Evolutionary conservation across 2,888 invertebrate species (phyloP), one percentile per base, ranked within the genome.

Genomic region (Lottia gigantea): DNA sequence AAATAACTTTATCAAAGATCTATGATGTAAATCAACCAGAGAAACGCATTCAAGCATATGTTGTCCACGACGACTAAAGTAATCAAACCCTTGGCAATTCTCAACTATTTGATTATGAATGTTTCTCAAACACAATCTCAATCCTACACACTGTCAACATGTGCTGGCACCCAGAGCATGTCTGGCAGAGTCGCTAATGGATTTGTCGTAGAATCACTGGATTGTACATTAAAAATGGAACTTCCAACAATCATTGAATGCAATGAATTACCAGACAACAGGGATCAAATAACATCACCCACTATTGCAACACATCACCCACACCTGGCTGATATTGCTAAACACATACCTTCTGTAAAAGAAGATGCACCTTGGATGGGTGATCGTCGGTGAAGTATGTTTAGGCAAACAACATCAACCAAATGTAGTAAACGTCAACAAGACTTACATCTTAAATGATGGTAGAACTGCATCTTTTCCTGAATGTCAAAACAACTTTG

Each of bases 141-240:
- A 16, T 49, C 49, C 0, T 49, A n/a, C 49, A 49, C 16, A 49
- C 49, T 49, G 16, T 49, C 49, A 49, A 8, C 49, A 49, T 49
- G 49, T 49, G 16, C 49, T 49, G 49, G 49, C 19, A 49, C 19
- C 49, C 49, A 49, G 49, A 49, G n/a, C 16, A 49, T 49, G 49
- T 19, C 49, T 19, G 49, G 49, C 16, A 49, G 49, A 49, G 19
- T 49, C 19, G 49, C 49, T 19, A 19, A 12, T 49, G 49, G 49
- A 19, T 49, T 49, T 19, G 15, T 49, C 19, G 4, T 49, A 49
- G 49, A 49, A 49, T 49, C 49, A 19, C 49, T 49, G 1, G 49
- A 49, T 49, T 12, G 49, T 1, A n/a, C 49, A 49, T 19, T 15
- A 49, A 16, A 49, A 16, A 49, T 49, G 49, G n/a, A 49, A 49